These are phyloP conservation scores for Myiopsitta monachus DNA, from an alignment of 2,113 vertebrate genomes.

Conservation along the genomic window DNA sequence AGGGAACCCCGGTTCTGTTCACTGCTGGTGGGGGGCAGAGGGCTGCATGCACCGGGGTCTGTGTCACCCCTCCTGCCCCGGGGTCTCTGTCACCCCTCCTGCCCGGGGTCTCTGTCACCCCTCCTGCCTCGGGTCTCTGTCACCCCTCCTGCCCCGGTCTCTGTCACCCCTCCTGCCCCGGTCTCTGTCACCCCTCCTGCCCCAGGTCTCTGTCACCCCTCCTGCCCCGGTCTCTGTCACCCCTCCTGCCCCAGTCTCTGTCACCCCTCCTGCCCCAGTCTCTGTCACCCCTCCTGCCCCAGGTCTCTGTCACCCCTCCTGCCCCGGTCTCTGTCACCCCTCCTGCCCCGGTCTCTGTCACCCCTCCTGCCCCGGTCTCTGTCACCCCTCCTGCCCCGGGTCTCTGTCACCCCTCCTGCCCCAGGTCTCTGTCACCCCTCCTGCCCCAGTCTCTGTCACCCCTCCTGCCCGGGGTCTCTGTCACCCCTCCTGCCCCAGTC, in stretches of 20 bases:
- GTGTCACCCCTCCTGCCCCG: background rate
- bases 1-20: background rate
- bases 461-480: too few relatives aligned
- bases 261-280: background rate
- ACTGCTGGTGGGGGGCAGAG: background rate
- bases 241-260: background rate
- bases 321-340: background rate
- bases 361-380: background rate
- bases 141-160: background rate
- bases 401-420: too few relatives aligned
- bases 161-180: too few relatives aligned
- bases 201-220: too few relatives aligned
- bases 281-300: too few relatives aligned
- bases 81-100: background rate
- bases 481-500: too few relatives aligned
- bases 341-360: background rate
- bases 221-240: background rate
- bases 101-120: too few relatives aligned
- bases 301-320: background rate
- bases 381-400: too few relatives aligned
- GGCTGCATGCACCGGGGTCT: background rate
- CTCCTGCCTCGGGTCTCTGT: background rate
- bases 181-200: background rate
- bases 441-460: background rate
- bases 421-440: background rate